Evolutionary conservation across 2,888 invertebrate species (phyloP).

Genomic region (Temnothorax ravouxi): DNA sequence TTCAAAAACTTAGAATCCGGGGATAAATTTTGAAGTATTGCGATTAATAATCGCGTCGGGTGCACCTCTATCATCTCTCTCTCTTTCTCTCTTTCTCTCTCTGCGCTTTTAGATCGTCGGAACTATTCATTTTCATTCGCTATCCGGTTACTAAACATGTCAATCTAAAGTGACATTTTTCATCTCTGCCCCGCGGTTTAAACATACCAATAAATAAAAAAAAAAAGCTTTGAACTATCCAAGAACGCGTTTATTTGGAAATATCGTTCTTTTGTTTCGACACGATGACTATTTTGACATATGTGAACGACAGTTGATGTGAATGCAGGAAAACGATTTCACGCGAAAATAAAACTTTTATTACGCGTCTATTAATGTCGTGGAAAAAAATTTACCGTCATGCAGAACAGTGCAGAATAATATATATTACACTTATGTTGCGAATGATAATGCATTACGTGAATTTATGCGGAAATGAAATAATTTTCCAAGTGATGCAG

Average conservation of each 20-base stretch:
- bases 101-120: neutral
- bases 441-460: slow-evolving; percentile 31
- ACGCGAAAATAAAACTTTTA: slow-evolving; percentile 22
- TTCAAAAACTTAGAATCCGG: slow-evolving; percentile 37
- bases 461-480: slow-evolving; percentile 19
- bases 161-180: slow-evolving; percentile 32
- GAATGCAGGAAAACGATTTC: slow-evolving; percentile 33
- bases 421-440: slow-evolving; percentile 37
- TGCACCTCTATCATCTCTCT: neutral
- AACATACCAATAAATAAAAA: slow-evolving; percentile 36
- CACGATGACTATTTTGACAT: slow-evolving; percentile 43
- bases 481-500: neutral
- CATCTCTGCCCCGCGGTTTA: slow-evolving; percentile 24
- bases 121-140: slow-evolving; percentile 12
- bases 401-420: neutral
- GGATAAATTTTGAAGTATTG: slow-evolving; percentile 38
- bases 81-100: no score
- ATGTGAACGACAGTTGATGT: slow-evolving; percentile 38
- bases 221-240: slow-evolving; percentile 24
- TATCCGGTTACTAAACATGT: slow-evolving; percentile 19
- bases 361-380: slow-evolving; percentile 38
- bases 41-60: slow-evolving; percentile 38
- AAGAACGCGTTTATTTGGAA: slow-evolving; percentile 46
- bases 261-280: slow-evolving; percentile 39
- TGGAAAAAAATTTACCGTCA: slow-evolving; percentile 9